A percentile compares a stretch with the other conserved stretches of the same genome.
phyloP scores from a whole-genome alignment of 2,113 vertebrate species.

The Malurus elegans region DNA sequence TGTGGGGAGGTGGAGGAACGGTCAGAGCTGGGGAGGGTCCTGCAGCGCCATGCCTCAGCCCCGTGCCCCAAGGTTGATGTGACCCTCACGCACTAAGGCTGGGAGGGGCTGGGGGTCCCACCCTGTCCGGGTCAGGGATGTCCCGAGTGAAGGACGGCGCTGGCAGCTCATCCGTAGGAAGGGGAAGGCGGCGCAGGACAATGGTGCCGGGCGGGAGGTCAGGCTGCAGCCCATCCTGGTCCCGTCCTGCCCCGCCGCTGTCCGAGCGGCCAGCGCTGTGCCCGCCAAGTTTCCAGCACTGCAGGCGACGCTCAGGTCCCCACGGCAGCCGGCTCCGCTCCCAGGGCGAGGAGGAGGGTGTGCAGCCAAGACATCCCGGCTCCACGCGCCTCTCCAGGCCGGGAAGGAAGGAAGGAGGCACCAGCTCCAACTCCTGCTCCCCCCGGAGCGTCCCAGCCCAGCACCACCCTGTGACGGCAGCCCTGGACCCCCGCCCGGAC shows the following conservation, averaged over 20 bases:
- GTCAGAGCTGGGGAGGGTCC: neutral
- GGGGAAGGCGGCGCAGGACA: conserved; percentile 62
- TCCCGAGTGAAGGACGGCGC: neutral
- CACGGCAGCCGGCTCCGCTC: neutral
- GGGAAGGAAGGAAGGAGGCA: conserved; percentile 56
- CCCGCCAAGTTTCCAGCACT: conserved; percentile 66
- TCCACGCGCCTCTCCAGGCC: neutral
- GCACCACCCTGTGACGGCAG: neutral
- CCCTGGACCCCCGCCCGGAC: neutral
- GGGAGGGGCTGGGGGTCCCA: neutral
- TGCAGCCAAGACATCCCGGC: conserved; percentile 52
- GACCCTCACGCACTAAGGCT: too few species aligned
- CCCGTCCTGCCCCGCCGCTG: conserved; percentile 66
- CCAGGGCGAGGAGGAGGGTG: neutral
- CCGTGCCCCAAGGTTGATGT: accelerated
- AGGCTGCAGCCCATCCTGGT: conserved; percentile 74
- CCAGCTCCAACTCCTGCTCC: neutral
- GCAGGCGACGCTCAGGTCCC: neutral
- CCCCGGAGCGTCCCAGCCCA: neutral
- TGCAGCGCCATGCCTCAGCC: neutral
- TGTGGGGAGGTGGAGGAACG: conserved; percentile 2
- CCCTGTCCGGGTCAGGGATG: neutral
- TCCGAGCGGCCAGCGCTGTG: neutral
- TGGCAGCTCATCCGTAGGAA: conserved; percentile 67
- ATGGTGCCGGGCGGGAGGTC: conserved; percentile 70